A percentile compares a stretch with the other conserved stretches of the same genome.
Conservation (phyloP, 2,797 vertebrate genomes). For the Catharus ustulatus region DNA sequence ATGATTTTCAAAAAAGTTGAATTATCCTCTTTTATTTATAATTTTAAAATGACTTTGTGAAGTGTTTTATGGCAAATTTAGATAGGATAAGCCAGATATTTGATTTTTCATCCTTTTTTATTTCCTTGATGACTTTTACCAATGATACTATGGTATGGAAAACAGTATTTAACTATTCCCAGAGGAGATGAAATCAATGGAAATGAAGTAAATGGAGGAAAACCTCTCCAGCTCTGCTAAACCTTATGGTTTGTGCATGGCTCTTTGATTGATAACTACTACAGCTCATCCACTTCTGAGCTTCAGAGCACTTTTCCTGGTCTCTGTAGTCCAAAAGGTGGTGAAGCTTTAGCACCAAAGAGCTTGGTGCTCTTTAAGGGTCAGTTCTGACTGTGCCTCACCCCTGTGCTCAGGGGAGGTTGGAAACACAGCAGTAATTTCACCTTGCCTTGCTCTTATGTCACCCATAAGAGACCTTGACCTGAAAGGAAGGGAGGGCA, state of each 20-base stretch:
- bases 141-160: neutral
- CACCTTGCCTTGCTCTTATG: rapidly evolving
- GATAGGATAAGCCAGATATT: neutral
- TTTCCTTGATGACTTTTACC: neutral
- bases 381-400: neutral
- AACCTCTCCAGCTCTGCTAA: neutral
- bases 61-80: neutral
- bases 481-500: rapidly evolving
- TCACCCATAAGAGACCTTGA: neutral
- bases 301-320: neutral
- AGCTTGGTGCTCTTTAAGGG: no score
- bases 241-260: neutral
- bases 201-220: neutral
- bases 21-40: neutral
- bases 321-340: neutral
- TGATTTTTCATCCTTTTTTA: neutral
- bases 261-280: neutral
- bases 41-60: neutral
- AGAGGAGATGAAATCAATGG: neutral
- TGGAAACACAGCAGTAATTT: neutral
- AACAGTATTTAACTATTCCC: neutral
- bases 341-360: neutral
- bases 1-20: neutral
- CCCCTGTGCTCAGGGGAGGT: neutral
- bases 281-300: neutral